Conservation (phyloP, 2,797 vertebrate genomes). For the Anguilla obscura region DNA sequence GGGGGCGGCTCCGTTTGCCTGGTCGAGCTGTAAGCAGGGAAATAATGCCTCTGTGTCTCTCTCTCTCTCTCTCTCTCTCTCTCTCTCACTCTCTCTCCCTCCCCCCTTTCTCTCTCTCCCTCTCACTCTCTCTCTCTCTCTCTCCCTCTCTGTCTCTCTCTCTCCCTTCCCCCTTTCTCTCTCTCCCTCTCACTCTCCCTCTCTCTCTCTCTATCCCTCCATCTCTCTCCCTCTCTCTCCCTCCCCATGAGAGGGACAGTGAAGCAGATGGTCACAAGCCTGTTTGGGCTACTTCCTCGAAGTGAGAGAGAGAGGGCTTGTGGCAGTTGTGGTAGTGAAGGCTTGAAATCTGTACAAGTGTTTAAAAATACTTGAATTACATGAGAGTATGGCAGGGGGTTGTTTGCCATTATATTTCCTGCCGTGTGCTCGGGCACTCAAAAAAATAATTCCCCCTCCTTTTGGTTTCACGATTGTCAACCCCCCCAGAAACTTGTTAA, state of each 20-base stretch:
- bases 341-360: slow-evolving; percentile 11
- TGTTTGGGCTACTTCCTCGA: slow-evolving; percentile 56
- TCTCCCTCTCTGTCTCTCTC: slow-evolving; percentile 54
- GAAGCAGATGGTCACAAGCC: slow-evolving; percentile 77
- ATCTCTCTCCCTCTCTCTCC: slow-evolving; percentile 30
- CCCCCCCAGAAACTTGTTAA: neutral
- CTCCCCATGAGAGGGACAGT: slow-evolving; percentile 53
- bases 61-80: slow-evolving; percentile 62
- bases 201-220: slow-evolving; percentile 63
- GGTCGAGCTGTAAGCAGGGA: neutral
- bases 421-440: neutral
- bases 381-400: slow-evolving; percentile 38
- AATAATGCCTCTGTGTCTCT: slow-evolving; percentile 56
- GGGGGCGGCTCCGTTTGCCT: neutral
- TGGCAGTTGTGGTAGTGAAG: neutral
- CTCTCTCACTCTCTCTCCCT: slow-evolving; percentile 64
- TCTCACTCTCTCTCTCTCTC: slow-evolving; percentile 42
- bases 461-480: neutral
- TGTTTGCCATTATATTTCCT: slow-evolving; percentile 25
- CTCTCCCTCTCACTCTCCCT: slow-evolving; percentile 64
- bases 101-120: too few relatives aligned
- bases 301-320: neutral
- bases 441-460: slow-evolving; percentile 14
- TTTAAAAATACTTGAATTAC: slow-evolving; percentile 29
- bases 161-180: slow-evolving; percentile 65